Base-by-base conservation (phyloP, 2,797 vertebrate species). In the Sardinella longiceps region DNA sequence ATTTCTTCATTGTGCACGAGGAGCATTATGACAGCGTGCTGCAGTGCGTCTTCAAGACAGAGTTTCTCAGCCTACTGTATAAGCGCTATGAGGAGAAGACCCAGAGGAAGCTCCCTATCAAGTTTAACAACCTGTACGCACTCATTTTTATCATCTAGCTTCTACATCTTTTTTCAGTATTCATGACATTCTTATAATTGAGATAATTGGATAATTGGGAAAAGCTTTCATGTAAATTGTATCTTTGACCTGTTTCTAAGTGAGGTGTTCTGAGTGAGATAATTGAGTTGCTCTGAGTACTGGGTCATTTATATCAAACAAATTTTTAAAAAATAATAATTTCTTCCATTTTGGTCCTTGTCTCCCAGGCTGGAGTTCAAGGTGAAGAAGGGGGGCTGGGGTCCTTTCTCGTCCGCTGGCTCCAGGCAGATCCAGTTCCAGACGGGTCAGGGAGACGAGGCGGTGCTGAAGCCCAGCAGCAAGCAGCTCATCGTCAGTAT, bases 341-440 rank as follows among this genome's bases (percentile, higher is more conserved):
- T n/a, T n/a, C 37, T 39, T 43, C 18, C 14, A 39, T 77, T 77
- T 39, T 43, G 18, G 5, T 15, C 14, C 15, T 30, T 14, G 33
- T 2, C 6, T 33, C 28, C 2, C 88, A 97, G 96, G 70, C 93
- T 97, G 90, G 96, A 97, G 90, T 97, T 96, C 86, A 97, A 97
- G 91, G 96, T 97, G 87, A 97, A 97, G 91, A 97, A 96, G 87
- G 96, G 94, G 0, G 94, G 96, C 18, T 97, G 96, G 95, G 95
- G 95, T 53, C 95, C 94, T 0, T 97, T 96, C 90, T 92, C 89
- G 2, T 94, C 95, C 0, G 93, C 95, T 0, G 96, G 96, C 1
- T 95, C 95, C 83, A 93, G 95, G 23, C 96, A 97, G 90, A 94
- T 97, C 86, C 95, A 96, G 89, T 97, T 97, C 90, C 95, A 95